Base-by-base conservation (phyloP, 2,113 vertebrate genomes). In the Hucho hucho region DNA sequence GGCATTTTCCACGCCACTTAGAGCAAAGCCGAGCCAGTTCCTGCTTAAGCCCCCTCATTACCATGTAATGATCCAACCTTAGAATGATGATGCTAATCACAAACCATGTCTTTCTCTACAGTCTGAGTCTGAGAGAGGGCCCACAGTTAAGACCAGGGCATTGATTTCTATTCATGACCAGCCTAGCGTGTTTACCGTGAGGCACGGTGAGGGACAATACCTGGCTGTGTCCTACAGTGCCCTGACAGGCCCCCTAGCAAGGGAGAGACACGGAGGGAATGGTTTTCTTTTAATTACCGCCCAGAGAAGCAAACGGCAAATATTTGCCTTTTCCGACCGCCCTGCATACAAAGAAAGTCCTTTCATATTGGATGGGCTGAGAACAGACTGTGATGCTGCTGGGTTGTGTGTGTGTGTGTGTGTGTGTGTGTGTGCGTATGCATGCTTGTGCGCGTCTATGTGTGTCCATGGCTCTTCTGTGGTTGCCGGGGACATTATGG, bases 291-390 rank as follows among this genome's bases (percentile, higher is more conserved):
- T 32, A 37, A 43, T 43, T 12, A 43, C 37, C 2, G 9, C 9
- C 37, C 72, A 76, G 81, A 80, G 76, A 82, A 84, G 83, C 86
- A 87, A 70, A 87, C 72, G 80, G 88, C 87, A 91, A 92, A 91
- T 92, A 91, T 91, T 90, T 91, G 87, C 88, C 83, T 87, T 43
- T 87, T 86, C 82, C 81, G 83, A 88, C 78, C 86, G 83, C 76
- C 56, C 61, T 81, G 87, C 78, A 89, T 88, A 88, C 86, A 85
- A 88, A 90, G 85, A 79, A 53, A 67, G 75, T 75, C 29, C 63
- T 75, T 84, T 84, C 75, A 74, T 28, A 65, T 43, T 4, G 70
- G 75, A 68, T 79, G 67, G 80, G 63, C 81, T 79, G 80, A 81
- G 72, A 86, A 84, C 2, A 68, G 75, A 77, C 65, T 56, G 6